Evolutionary conservation across 2,797 vertebrate species (phyloP), one percentile per base, ranked within the genome.

Genomic region (Cirrhinus mrigala): DNA sequence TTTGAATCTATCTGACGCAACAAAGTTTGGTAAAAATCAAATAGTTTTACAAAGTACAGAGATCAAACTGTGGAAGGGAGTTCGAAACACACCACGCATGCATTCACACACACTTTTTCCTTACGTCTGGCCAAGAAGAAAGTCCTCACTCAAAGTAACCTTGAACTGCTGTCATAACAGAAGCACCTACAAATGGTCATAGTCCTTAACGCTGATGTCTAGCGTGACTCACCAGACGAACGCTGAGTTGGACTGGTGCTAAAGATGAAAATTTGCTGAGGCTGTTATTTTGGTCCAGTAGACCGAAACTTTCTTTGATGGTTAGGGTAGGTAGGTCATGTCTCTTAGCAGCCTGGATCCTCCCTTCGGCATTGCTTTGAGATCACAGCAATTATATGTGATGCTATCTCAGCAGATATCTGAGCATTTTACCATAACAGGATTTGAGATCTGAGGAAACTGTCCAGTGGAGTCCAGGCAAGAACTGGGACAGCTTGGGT

Each of bases 381-480:
- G 33, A 87, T 75, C 50, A 69, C 29, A 56, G 78, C 58, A 82
- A 62, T 76, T 85, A 82, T n/a, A 46, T 71, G 7, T 37, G 14
- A 82, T 79, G 68, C 62, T 89, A 77, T 81, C 85, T 52, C 71
- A 84, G 24, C 48, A 84, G n/a, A n/a, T n/a, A n/a, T n/a, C n/a
- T n/a, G n/a, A n/a, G n/a, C n/a, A n/a, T n/a, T n/a, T n/a, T n/a
- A n/a, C n/a, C n/a, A n/a, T n/a, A n/a, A n/a, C n/a, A n/a, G n/a
- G n/a, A n/a, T n/a, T 71, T 58, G 33, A 79, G 79, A 78, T 81
- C 12, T 78, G 33, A 79, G 62, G 70, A 80, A 81, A 71, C 83
- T 48, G 20, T 74, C 24, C 44, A 54, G 79, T 64, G 46, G 37
- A 68, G 33, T 40, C 52, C 33, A 40, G 52, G 4, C 6, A 18